Base-by-base conservation (phyloP, 2,888 invertebrate species). In the Sericinus montela region DNA sequence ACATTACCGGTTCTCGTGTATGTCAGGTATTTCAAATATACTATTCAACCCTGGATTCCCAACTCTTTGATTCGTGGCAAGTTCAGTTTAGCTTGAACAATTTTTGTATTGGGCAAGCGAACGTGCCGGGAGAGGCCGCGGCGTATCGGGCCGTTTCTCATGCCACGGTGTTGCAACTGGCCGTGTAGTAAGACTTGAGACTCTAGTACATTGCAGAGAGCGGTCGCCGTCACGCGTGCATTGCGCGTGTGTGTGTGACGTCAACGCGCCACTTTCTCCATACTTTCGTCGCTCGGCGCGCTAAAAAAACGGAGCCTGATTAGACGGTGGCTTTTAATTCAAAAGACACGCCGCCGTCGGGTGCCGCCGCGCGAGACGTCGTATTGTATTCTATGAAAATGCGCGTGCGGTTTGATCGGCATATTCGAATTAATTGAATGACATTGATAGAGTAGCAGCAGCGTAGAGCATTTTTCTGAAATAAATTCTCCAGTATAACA, bases 231-330 rank as follows among this genome's bases (percentile, higher is more conserved):
- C 72, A 72, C 76, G 79, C 80, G 75, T 73, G 69, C 62, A 65
- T 54, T 75, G 76, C 75, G 81, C 75, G 81, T 80, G 86, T 84
- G 84, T 84, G 86, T 52, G 84, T 87, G 84, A 87, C 87, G 87
- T 86, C 80, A 82, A 82, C 80, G 75, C 69, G 84, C 80, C 86
- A 88, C 88, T 88, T 88, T 88, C 88, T 84, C 88, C 78, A 79
- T 82, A 88, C 88, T 88, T 88, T 88, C 88, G 87, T 86, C 85
- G 87, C 69, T 69, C 77, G 69, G 72, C 75, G 84, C 76, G 80
- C 86, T 87, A 87, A 87, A 88, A 19, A 46, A 87, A 85, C 75
- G 53, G 60, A 73, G 70, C 77, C 72, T 75, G 72, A 75, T 74
- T 79, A 80, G 82, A 74, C 79, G 70, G 65, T 72, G 69, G 71